Conservation (phyloP, 1,140 invertebrate genomes). For the Orchestia grillus region DNA sequence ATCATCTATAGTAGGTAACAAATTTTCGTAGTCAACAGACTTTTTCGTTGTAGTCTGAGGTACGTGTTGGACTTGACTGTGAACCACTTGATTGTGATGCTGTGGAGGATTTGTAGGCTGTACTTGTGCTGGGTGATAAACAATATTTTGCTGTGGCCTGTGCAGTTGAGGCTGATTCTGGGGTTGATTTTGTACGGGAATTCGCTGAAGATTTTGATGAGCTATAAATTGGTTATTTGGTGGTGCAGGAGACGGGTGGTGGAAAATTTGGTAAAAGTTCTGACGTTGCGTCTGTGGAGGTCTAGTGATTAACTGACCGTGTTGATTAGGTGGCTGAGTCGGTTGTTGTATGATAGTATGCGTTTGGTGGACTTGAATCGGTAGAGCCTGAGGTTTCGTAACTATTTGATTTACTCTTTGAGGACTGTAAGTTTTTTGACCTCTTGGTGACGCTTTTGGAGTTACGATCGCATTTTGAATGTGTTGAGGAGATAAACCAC, state of each 20-base stretch:
- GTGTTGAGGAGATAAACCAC: background rate
- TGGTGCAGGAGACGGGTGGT: background rate
- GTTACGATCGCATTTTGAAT: background rate
- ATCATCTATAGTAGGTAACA: constrained; percentile 14
- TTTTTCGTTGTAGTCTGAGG: constrained; percentile 39
- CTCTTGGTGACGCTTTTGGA: background rate
- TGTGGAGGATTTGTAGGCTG: background rate
- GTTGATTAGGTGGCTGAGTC: background rate
- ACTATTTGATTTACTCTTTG: background rate
- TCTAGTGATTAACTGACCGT: background rate
- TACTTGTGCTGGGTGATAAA: background rate
- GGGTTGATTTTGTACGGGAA: background rate
- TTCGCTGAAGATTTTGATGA: constrained; percentile 16
- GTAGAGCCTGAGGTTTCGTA: background rate
- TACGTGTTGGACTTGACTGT: background rate
- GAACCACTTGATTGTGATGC: background rate
- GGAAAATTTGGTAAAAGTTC: background rate
- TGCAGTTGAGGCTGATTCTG: background rate
- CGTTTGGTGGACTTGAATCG: background rate
- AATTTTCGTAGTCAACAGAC: background rate
- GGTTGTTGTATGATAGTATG: background rate
- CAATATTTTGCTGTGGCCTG: background rate
- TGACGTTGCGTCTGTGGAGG: background rate
- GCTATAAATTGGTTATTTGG: background rate
- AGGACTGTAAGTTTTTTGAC: background rate